Percentiles rank a stretch among this genome's conserved stretches.
Conservation (phyloP, 2,888 invertebrate species). For the Athalia rosae region DNA sequence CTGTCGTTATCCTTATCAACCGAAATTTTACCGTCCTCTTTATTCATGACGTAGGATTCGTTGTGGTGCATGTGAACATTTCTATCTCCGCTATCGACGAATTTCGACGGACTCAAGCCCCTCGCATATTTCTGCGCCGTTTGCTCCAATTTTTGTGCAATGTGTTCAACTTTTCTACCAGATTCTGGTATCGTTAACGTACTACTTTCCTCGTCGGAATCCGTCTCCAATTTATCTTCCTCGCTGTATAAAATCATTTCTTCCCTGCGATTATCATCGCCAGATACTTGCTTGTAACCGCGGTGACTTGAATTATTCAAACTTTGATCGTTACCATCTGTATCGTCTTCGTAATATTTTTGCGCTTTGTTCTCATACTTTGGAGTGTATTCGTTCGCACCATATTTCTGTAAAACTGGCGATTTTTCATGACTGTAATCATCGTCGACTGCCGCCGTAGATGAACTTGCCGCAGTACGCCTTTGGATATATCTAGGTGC, state of each 20-base stretch:
- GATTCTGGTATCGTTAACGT: slow-evolving; percentile 70
- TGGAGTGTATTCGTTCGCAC: slow-evolving; percentile 11
- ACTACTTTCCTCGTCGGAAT: slow-evolving; percentile 67
- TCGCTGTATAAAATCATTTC: slow-evolving; percentile 41
- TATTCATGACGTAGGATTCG: slow-evolving; percentile 53
- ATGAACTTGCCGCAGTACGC: slow-evolving; percentile 54
- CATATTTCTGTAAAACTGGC: not conserved
- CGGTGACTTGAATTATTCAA: slow-evolving; percentile 49
- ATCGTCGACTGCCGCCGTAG: not conserved
- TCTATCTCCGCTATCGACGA: slow-evolving; percentile 60
- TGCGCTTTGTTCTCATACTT: slow-evolving; percentile 57
- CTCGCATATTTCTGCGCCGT: slow-evolving; percentile 71
- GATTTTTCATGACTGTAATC: slow-evolving; percentile 19
- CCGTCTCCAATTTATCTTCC: slow-evolving; percentile 64
- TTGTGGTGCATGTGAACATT: slow-evolving; percentile 53
- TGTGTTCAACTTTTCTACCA: slow-evolving; percentile 70
- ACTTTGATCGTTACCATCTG: slow-evolving; percentile 51
- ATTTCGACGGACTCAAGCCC: slow-evolving; percentile 71
- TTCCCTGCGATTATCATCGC: not conserved
- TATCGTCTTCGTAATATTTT: slow-evolving; percentile 62
- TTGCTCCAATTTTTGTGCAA: slow-evolving; percentile 71
- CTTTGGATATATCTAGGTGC: slow-evolving; percentile 51
- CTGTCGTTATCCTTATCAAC: slow-evolving; percentile 50
- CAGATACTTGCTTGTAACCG: slow-evolving; percentile 36
- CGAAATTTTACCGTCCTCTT: slow-evolving; percentile 45